Conservation (phyloP, 2,797 vertebrate genomes). For the Chloroceryle inda region DNA sequence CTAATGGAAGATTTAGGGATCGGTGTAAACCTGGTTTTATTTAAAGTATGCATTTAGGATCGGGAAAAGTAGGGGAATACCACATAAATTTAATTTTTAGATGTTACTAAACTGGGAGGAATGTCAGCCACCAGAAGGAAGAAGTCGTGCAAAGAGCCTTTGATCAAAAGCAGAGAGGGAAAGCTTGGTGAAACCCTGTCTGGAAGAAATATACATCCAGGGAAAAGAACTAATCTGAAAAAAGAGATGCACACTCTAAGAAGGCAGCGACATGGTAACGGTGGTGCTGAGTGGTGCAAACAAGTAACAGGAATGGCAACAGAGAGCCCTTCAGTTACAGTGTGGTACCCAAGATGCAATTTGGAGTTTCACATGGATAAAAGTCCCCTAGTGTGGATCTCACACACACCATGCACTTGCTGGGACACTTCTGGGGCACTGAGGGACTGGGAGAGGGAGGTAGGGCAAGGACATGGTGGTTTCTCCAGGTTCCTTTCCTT, state of each 20-base stretch:
- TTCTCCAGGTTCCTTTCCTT: neutral
- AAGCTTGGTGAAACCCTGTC: neutral
- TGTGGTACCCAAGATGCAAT: neutral
- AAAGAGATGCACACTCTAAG: neutral
- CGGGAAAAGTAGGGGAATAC: neutral
- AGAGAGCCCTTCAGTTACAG: neutral
- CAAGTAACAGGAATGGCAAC: neutral
- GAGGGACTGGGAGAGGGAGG: neutral
- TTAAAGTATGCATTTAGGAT: neutral
- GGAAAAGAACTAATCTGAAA: neutral
- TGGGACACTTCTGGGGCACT: neutral
- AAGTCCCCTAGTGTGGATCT: rapidly evolving
- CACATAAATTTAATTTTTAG: neutral
- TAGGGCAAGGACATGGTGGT: neutral
- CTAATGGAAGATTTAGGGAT: neutral
- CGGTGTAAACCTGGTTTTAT: slow-evolving; percentile 6
- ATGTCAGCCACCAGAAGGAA: neutral
- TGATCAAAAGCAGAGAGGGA: neutral
- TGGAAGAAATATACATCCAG: neutral
- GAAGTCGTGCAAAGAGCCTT: neutral
- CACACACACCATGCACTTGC: rapidly evolving
- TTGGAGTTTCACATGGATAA: neutral
- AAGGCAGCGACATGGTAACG: neutral
- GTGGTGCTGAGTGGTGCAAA: neutral
- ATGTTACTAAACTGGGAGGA: neutral